Base-by-base conservation (phyloP, 2,888 invertebrate species). In the Hypselothyrea guttata region DNA sequence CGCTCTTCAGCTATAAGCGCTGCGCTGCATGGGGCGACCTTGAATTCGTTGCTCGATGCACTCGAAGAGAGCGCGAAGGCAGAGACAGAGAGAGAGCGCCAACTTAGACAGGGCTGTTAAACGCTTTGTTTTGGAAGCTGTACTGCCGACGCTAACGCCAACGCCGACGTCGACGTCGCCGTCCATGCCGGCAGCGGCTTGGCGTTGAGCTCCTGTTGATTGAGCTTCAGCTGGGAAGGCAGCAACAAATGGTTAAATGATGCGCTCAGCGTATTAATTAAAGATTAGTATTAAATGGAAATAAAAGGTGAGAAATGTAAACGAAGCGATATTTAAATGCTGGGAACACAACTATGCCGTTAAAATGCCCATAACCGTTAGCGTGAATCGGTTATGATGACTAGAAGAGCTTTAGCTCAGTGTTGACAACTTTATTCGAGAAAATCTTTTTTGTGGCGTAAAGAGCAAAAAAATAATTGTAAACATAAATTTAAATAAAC, bases 141-240 rank as follows among this genome's bases (percentile, higher is more conserved):
- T 22, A 4, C 3, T 22, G 22, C 28, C 40, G 28, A 3, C 33
- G 56, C 28, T n/a, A 27, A n/a, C 44, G 28, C 4, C 28, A 49
- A 15, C 47, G 31, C 12, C 28, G 30, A 7, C 33, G 11, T 37
- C 45, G 8, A 2, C 38, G 37, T 12, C 33, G 42, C 3, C 46
- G 1, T 9, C 28, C 33, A 12, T 18, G 12, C 42, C 46, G 30
- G 44, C 57, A 42, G 13, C 48, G 28, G 5, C 22, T 37, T 47
- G 52, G 47, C 31, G 45, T 62, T 55, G 49, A 53, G 60, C 72
- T 76, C 79, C 76, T 78, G 76, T 76, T 77, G 75, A 77, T 79
- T 79, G 74, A 70, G 65, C 49, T 51, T 57, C 38, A 34, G 31
- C 7, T 18, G 34, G 44, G 40, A 35, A 60, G 55, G 44, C 64